A percentile compares a stretch with the other conserved stretches of the same genome.
These are phyloP conservation scores for Gallinago paraguaiae DNA, from an alignment of 2,113 vertebrate species.

Conservation along the genomic window DNA sequence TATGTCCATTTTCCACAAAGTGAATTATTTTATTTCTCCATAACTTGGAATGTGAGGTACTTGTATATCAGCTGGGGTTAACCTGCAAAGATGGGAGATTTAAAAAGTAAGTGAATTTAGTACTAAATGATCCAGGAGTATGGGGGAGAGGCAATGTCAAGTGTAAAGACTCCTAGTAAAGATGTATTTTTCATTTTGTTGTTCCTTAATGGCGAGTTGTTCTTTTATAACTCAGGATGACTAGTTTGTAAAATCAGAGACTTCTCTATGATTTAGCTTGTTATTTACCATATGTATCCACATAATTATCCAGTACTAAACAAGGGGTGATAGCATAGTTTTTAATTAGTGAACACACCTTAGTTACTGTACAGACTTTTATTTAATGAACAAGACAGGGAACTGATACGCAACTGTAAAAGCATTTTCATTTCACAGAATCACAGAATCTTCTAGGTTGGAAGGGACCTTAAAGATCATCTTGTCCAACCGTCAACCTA, in stretches of 20 bases:
- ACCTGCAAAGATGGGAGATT: background rate
- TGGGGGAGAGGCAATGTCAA: background rate
- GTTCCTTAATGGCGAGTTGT: background rate
- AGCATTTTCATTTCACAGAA: background rate
- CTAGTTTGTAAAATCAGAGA: background rate
- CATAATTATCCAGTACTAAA: background rate
- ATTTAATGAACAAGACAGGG: background rate
- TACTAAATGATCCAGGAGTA: background rate
- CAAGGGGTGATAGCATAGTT: background rate
- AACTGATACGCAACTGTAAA: background rate
- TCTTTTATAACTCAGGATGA: background rate
- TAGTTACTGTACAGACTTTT: background rate
- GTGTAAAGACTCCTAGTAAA: background rate
- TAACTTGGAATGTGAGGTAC: background rate
- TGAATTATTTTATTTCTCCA: background rate
- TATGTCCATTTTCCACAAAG: background rate
- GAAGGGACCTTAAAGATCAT: no score
- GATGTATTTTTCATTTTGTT: background rate
- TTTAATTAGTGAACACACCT: background rate
- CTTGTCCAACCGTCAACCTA: no score
- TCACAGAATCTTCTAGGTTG: no score
- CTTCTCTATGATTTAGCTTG: background rate
- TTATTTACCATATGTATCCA: background rate
- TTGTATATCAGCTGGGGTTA: background rate
- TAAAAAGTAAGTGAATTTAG: background rate